Base-by-base conservation (phyloP, 2,888 invertebrate species). In the Agapostemon virescens region DNA sequence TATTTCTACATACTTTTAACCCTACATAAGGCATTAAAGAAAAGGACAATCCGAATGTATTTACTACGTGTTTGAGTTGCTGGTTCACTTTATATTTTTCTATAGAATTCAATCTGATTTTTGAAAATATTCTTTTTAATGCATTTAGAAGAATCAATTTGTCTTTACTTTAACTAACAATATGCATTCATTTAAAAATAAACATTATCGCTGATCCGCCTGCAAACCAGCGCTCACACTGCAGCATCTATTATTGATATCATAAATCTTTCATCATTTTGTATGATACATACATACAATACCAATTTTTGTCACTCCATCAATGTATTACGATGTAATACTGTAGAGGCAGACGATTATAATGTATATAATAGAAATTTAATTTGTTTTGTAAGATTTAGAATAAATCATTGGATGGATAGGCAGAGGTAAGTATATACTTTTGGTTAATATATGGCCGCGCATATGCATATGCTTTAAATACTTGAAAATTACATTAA, bases 211-310 rank as follows among this genome's bases (percentile, higher is more conserved):
- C 87, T 87, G 87, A 87, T 86, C 83, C 79, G 87, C 86, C 88
- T 79, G 89, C 89, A 88, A 89, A 89, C 83, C 89, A 89, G 88
- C 86, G 72, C 85, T 84, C 84, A 82, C 74, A 74, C 69, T 84
- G 81, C 78, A 84, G 67, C 67, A 66, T 87, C 78, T 82, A 72
- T 84, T 84, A 84, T 77, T 87, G 88, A 87, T 87, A 87, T 88
- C 87, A 89, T 88, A 88, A 83, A 84, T 86, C 71, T 83, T 82
- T 83, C 71, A 76, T 83, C 85, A 81, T 84, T 79, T 81, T 77
- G 79, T 84, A 85, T 85, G 82, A 85, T 83, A 83, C 78, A 70
- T 85, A 84, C 82, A 83, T 85, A 83, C 84, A 82, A 83, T 81
- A 68, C 69, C 78, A 78, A 77, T 69, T 73, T 72, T 52, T 69